Evolutionary conservation across 2,888 invertebrate genomes (phyloP), one percentile per base, ranked within the genome.

Genomic region (Eubasilissa splendida): DNA sequence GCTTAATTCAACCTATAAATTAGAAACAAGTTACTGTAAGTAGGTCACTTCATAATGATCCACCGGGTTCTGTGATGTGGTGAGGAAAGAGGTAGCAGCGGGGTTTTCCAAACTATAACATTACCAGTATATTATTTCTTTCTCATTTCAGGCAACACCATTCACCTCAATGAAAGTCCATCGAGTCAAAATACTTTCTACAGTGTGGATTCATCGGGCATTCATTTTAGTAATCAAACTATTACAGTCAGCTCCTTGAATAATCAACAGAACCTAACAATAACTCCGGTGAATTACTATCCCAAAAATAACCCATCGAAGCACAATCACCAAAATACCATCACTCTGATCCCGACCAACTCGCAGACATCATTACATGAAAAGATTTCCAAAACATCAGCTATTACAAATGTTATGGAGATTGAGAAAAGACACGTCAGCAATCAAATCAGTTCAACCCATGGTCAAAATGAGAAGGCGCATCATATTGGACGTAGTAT

Each of bases 121-220:
- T 42, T 42, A 42, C 42, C 42, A 42, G 42, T 42, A 42, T 56
- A 56, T 58, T 74, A 31, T 54, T 10, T 58, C 56, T 14, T 22
- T 79, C 60, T 74, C 31, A 31, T 12, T 80, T 76, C 70, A 80
- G 80, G 58, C 3, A 68, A 60, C 31, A 52, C 63, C n/a, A n/a
- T 56, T 53, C 60, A 60, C 8, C 74, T 66, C n/a, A 79, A 74
- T 9, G 63, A 59, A 73, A 79, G 65, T 63, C 79, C 63, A 56
- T 70, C 71, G n/a, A 74, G 65, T 11, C 79, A 77, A 79, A 80
- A 80, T 71, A 60, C 80, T 58, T 80, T 71, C 63, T 83, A 88
- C 82, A 86, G 88, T 0, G 88, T 88, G 0, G 90, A 90, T 83
- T 89, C 90, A 1, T 88, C 88, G 2, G 90, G 90, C 59, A 86